These are phyloP conservation scores for Callocephalon fimbriatum DNA, from an alignment of 2,113 vertebrate genomes.

Conservation along the genomic window DNA sequence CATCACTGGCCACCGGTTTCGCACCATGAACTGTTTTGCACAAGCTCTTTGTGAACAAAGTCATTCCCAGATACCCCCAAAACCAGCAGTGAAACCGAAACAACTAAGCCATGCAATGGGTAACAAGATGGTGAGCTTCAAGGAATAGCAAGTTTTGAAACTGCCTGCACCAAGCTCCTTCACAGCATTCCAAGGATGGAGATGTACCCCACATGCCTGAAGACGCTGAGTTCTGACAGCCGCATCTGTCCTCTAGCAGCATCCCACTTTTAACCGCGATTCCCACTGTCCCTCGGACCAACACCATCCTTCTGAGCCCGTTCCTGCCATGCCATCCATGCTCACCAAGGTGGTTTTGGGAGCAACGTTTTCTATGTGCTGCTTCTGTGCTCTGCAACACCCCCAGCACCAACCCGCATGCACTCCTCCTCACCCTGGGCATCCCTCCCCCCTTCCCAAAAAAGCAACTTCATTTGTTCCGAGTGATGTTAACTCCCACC, in stretches of 20 bases:
- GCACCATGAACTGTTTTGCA: not conserved
- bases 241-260: not conserved
- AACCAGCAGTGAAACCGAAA: not conserved
- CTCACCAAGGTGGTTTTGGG: not conserved
- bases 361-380: not conserved
- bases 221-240: not conserved
- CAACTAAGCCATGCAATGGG: not conserved
- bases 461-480: not conserved
- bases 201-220: not conserved
- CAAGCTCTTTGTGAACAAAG: not conserved
- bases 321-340: not conserved
- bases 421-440: not conserved
- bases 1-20: fast-evolving
- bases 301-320: not conserved
- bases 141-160: not conserved
- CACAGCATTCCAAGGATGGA: fast-evolving
- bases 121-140: not conserved
- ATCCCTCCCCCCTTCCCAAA: not conserved
- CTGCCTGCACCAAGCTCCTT: not conserved
- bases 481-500: conserved; percentile 28
- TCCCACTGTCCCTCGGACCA: not conserved
- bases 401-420: not conserved
- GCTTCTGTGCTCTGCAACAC: not conserved
- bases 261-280: not conserved
- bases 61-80: fast-evolving